These are phyloP conservation scores for Myopa tessellatipennis DNA, from an alignment of 2,888 invertebrate species.

Conservation along the genomic window DNA sequence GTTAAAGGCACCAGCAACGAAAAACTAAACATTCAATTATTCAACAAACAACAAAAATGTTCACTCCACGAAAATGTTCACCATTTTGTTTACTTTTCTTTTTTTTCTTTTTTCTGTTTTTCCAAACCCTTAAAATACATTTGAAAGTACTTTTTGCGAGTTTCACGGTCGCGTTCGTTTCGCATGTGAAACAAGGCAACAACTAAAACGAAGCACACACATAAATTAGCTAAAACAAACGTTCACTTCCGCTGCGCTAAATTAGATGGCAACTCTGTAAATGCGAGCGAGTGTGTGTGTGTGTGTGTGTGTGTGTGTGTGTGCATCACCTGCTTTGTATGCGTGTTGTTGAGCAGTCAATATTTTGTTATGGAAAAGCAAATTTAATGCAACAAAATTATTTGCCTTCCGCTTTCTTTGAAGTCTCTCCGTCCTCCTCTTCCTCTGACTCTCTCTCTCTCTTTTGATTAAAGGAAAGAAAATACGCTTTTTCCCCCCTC, in stretches of 20 bases:
- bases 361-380: too few relatives aligned
- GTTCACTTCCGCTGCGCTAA: slow-evolving; percentile 61
- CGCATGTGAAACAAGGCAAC: slow-evolving; percentile 13
- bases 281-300: slow-evolving; percentile 42
- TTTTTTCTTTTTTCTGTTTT: not conserved
- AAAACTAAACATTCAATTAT: slow-evolving; percentile 47
- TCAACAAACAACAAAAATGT: slow-evolving; percentile 35
- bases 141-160: not conserved
- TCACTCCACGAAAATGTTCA: not conserved
- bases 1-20: slow-evolving; percentile 46
- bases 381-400: too few relatives aligned
- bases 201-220: not conserved
- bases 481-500: not conserved
- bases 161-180: not conserved
- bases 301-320: slow-evolving; percentile 55
- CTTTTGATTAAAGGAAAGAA: too few relatives aligned
- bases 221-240: slow-evolving; percentile 40
- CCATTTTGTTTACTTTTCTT: not conserved
- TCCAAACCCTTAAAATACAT: not conserved
- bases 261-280: slow-evolving; percentile 55
- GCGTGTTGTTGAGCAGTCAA: too few relatives aligned
- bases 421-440: too few relatives aligned
- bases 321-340: slow-evolving; percentile 42
- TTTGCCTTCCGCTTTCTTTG: too few relatives aligned
- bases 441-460: too few relatives aligned